Conservation (phyloP, 2,797 vertebrate genomes). For the Fundulus diaphanus region DNA sequence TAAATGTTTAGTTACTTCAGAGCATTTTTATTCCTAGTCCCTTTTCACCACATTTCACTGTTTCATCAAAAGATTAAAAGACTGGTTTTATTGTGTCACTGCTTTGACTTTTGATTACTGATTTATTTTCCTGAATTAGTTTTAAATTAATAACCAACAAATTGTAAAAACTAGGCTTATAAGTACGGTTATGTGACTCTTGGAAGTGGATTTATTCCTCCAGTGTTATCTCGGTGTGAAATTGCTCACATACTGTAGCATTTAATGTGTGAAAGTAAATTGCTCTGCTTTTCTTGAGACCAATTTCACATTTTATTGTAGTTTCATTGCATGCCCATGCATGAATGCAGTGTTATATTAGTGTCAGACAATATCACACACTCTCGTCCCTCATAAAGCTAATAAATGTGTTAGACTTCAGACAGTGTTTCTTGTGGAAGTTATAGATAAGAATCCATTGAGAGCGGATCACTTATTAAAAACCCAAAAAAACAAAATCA, state of each 20-base stretch:
- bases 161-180: background rate
- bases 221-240: background rate
- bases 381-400: constrained; percentile 40
- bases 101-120: background rate
- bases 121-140: constrained; percentile 4
- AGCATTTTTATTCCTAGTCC: background rate
- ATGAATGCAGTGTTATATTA: constrained; percentile 48
- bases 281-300: constrained; percentile 16
- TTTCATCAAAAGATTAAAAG: background rate
- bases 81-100: background rate
- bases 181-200: background rate
- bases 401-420: constrained; percentile 51
- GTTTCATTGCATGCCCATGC: constrained; percentile 27
- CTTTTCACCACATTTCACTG: background rate
- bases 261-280: constrained; percentile 35
- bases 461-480: constrained; percentile 64
- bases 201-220: constrained; percentile 1
- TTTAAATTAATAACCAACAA: background rate
- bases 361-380: constrained; percentile 44
- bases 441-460: constrained; percentile 50
- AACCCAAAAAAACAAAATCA: constrained; percentile 45
- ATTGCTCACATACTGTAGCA: constrained; percentile 9
- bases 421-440: constrained; percentile 44
- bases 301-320: constrained; percentile 40
- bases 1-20: background rate